Conservation (phyloP, 2,888 invertebrate genomes). For the Andricus curvator region DNA sequence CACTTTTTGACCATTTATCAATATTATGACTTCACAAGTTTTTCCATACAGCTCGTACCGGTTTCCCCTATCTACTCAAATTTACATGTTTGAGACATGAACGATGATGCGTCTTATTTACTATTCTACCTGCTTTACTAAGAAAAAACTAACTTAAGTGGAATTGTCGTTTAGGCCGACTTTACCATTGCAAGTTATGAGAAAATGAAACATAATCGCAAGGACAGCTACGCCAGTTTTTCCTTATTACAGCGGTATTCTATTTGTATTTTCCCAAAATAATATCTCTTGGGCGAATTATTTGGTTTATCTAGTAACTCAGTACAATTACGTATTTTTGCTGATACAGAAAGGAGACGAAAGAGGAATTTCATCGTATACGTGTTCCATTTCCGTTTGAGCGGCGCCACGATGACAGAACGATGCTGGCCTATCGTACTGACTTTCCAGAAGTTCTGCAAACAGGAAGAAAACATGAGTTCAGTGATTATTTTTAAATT, state of each 20-base stretch:
- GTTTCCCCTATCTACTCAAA: neutral
- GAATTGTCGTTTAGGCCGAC: no score
- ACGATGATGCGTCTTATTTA: neutral
- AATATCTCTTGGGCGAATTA: neutral
- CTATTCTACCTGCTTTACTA: neutral
- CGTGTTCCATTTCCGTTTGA: slow-evolving; percentile 81
- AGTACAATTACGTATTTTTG: slow-evolving; percentile 54
- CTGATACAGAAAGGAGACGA: slow-evolving; percentile 56
- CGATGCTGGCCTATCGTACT: slow-evolving; percentile 81
- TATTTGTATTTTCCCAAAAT: neutral
- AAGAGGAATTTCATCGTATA: slow-evolving; percentile 85
- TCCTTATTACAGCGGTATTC: no score
- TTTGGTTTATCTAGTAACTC: slow-evolving; percentile 13
- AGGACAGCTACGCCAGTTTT: no score
- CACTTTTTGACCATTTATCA: no score
- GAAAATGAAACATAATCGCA: no score
- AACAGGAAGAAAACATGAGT: slow-evolving; percentile 4
- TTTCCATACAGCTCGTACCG: no score
- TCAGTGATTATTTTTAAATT: neutral
- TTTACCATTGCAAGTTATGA: no score
- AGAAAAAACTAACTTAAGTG: no score
- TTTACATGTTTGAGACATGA: neutral
- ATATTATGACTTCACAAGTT: no score
- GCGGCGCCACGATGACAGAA: slow-evolving; percentile 64
- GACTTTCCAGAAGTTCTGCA: slow-evolving; percentile 81